Percentiles rank a stretch among this genome's conserved stretches.
Conservation (phyloP, 2,113 vertebrate genomes). For the Beaufortia kweichowensis region DNA sequence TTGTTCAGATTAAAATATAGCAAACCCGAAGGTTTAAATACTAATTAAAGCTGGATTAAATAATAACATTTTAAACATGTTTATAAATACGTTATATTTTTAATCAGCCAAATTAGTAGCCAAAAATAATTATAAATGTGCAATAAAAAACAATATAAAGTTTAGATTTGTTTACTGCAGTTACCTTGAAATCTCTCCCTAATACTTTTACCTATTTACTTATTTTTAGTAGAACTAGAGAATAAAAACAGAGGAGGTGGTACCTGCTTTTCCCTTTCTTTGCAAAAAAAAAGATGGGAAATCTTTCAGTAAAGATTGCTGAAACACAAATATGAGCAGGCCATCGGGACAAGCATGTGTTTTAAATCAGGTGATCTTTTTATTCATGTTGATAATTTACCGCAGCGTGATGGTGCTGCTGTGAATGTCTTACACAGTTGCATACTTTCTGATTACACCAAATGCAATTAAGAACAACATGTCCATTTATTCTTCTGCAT, state of each 20-base stretch:
- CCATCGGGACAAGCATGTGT: constrained; percentile 55
- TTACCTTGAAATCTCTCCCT: too few species aligned
- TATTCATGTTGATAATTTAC: constrained; percentile 28
- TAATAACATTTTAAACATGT: too few species aligned
- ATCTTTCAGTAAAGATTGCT: not conserved
- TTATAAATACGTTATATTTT: too few species aligned
- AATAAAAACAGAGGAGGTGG: too few species aligned
- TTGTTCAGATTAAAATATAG: not conserved
- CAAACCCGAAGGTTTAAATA: not conserved
- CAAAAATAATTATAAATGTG: too few species aligned
- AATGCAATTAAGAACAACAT: constrained; percentile 66
- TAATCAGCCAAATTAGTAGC: too few species aligned
- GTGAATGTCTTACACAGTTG: constrained; percentile 43
- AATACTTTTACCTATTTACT: too few species aligned
- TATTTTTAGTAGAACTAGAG: too few species aligned
- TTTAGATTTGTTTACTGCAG: too few species aligned
- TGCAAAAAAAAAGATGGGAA: too few species aligned
- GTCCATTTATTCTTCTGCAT: constrained; percentile 49
- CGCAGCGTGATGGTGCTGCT: constrained; percentile 56
- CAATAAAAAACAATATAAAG: too few species aligned
- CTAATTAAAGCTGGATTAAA: not conserved
- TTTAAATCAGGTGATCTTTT: constrained; percentile 57
- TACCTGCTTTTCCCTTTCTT: too few species aligned
- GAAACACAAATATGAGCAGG: not conserved
- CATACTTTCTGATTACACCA: constrained; percentile 46